Evolutionary conservation across 2,888 invertebrate species (phyloP).

Genomic region (Ectemnius cavifrons): DNA sequence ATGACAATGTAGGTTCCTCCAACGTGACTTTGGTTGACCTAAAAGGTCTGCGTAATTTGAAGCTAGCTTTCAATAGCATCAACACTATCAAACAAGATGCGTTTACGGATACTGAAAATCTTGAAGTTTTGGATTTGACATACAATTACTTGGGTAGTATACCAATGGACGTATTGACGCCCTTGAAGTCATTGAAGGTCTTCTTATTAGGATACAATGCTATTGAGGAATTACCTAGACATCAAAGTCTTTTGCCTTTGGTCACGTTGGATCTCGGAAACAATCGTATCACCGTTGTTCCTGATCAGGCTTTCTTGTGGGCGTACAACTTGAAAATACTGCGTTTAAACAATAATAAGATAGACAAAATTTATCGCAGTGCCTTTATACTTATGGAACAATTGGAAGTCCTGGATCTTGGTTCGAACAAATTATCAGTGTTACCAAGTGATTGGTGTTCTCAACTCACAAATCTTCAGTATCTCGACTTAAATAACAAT

Average conservation of each 20-base stretch:
- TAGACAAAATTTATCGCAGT: constrained; percentile 43
- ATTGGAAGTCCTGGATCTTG: constrained; percentile 15
- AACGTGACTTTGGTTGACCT: neutral
- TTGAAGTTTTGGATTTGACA: constrained; percentile 20
- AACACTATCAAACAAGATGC: neutral
- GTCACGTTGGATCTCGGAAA: neutral
- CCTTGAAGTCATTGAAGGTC: constrained; percentile 54
- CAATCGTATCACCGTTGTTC: neutral
- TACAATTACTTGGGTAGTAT: constrained; percentile 60
- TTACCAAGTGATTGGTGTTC: constrained; percentile 58
- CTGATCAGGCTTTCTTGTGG: neutral
- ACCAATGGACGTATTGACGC: constrained; percentile 43
- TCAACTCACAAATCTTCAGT: constrained; percentile 39
- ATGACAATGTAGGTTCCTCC: neutral
- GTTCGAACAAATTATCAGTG: constrained; percentile 30
- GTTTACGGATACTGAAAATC: neutral
- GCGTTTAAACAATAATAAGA: neutral
- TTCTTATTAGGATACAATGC: constrained; percentile 60
- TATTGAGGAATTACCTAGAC: constrained; percentile 32
- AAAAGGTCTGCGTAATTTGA: neutral
- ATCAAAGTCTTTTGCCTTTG: neutral
- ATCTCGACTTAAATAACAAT: constrained; percentile 60
- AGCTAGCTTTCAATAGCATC: neutral
- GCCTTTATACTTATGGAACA: constrained; percentile 45
- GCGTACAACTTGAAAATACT: neutral